Percentiles rank a stretch among this genome's conserved stretches.
Evolutionary conservation across 1,140 invertebrate species (phyloP).

Genomic region (Pararge aegeria): DNA sequence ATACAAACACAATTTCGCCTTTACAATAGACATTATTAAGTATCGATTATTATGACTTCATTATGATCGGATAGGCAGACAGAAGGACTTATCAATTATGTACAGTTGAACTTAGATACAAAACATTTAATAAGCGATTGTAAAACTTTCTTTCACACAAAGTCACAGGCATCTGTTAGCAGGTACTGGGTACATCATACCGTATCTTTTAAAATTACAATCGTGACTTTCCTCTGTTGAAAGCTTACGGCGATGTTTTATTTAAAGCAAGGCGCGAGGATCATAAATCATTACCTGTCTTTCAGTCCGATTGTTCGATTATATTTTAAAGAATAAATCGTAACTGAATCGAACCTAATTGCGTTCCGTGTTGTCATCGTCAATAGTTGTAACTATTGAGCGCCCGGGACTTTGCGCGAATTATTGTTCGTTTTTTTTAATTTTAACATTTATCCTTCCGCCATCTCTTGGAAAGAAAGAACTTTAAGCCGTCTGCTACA

Average conservation of each 20-base stretch:
- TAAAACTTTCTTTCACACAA: conserved; percentile 1
- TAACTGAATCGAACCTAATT: conserved; percentile 63
- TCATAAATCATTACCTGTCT: conserved; percentile 71
- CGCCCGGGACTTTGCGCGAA: not conserved
- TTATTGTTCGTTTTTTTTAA: too few species aligned
- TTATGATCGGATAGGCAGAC: too few species aligned
- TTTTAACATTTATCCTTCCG: too few species aligned
- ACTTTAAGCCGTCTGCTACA: too few species aligned
- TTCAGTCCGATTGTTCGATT: conserved; percentile 67
- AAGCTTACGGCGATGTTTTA: conserved; percentile 76
- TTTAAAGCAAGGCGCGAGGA: conserved; percentile 69
- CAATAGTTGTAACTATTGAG: not conserved
- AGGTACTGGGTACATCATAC: conserved; percentile 46
- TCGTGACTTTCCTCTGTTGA: conserved; percentile 74
- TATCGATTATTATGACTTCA: too few species aligned
- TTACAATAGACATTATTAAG: too few species aligned
- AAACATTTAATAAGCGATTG: not conserved
- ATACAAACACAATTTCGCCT: too few species aligned
- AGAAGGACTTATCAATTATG: too few species aligned
- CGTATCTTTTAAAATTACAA: conserved; percentile 75
- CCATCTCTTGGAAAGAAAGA: too few species aligned
- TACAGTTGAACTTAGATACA: too few species aligned
- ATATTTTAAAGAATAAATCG: conserved; percentile 59
- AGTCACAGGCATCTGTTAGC: not conserved
- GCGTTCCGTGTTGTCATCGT: conserved; percentile 32